phyloP scores from a whole-genome alignment of 23 tunicate species.

The Halocynthia roretzi region DNA sequence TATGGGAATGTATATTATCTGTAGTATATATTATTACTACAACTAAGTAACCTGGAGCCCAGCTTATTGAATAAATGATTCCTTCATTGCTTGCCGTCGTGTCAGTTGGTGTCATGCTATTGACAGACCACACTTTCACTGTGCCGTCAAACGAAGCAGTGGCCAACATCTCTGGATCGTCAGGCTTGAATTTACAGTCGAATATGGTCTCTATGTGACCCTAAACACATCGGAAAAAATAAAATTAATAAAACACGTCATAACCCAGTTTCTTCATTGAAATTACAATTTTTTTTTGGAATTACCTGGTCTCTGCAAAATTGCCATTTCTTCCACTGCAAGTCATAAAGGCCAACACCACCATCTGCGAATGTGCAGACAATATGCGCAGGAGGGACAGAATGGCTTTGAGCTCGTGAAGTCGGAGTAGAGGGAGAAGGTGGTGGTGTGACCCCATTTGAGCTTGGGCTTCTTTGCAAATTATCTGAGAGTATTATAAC shows the following conservation, averaged over 20 bases:
- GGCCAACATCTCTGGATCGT: constrained; percentile 65
- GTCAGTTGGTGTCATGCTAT: constrained; percentile 26
- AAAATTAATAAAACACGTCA: no score
- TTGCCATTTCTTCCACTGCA: constrained; percentile 69
- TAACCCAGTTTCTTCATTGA: no score
- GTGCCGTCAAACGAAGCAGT: constrained; percentile 96
- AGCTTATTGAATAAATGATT: constrained; percentile 70
- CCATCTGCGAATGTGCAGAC: constrained; percentile 88
- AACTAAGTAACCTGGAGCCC: constrained; percentile 65
- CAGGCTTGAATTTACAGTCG: constrained; percentile 86
- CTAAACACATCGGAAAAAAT: background rate
- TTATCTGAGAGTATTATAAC: no score
- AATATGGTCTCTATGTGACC: constrained; percentile 94
- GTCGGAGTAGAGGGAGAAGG: constrained; percentile 8
- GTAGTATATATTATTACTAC: no score
- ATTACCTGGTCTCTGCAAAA: constrained; percentile 64
- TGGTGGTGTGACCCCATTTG: background rate
- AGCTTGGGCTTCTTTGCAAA: no score
- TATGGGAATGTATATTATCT: no score
- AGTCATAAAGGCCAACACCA: constrained; percentile 77
- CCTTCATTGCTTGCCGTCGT: constrained; percentile 81
- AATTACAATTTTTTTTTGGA: no score
- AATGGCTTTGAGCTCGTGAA: background rate
- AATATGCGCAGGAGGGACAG: constrained; percentile 70
- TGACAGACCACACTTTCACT: constrained; percentile 62